Evolutionary conservation across 2,888 invertebrate species (phyloP).

Genomic region (Xanthorhoe designata): DNA sequence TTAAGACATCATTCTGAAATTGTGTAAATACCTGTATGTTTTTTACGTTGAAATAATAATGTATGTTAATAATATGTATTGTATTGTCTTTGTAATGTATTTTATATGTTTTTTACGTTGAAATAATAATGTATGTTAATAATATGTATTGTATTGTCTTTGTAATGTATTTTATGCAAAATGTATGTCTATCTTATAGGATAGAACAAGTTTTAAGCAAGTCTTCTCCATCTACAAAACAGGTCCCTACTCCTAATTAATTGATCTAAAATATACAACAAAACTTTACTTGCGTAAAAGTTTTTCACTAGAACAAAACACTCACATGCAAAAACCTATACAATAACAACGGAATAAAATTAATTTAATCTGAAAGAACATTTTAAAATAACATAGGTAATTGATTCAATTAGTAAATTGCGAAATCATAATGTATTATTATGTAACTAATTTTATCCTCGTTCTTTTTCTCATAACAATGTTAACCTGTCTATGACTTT

Average conservation of each 20-base stretch:
- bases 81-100: background rate
- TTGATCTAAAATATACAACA: too few relatives aligned
- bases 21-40: background rate
- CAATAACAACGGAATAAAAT: too few relatives aligned
- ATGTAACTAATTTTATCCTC: conserved; percentile 19
- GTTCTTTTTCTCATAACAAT: conserved; percentile 27
- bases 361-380: too few relatives aligned
- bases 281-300: too few relatives aligned
- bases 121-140: background rate
- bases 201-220: too few relatives aligned
- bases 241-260: too few relatives aligned
- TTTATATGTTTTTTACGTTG: background rate
- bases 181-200: background rate
- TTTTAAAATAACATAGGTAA: too few relatives aligned
- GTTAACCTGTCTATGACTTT: conserved; percentile 22
- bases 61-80: too few relatives aligned
- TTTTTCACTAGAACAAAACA: too few relatives aligned
- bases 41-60: background rate
- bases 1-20: background rate
- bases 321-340: too few relatives aligned
- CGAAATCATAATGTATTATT: conserved; percentile 4
- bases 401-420: background rate
- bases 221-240: too few relatives aligned
- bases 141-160: background rate
- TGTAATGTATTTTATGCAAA: background rate